Evolutionary conservation across 2,888 invertebrate genomes (phyloP).

Genomic region (Nephrotoma appendiculata): DNA sequence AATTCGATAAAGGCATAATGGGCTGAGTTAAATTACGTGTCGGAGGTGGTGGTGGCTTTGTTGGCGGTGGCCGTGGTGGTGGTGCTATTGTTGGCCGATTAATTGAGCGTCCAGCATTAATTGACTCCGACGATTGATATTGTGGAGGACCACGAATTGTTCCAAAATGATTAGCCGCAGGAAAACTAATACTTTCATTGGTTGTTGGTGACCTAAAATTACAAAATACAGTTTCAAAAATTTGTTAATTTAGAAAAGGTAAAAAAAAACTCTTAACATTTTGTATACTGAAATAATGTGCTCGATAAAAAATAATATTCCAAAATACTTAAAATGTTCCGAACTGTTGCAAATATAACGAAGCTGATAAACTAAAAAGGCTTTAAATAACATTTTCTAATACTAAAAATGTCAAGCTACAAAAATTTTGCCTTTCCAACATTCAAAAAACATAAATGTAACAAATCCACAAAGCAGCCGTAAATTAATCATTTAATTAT

Average conservation of each 20-base stretch:
- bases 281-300: background rate
- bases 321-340: background rate
- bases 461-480: too few species aligned
- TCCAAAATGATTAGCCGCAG: slow-evolving; percentile 29
- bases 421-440: background rate
- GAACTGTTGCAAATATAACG: background rate
- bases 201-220: slow-evolving; percentile 27
- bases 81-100: slow-evolving; percentile 29
- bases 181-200: slow-evolving; percentile 22
- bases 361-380: slow-evolving; percentile 6
- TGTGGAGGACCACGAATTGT: slow-evolving; percentile 28
- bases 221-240: background rate
- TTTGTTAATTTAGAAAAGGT: background rate
- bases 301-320: background rate
- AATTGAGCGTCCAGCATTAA: slow-evolving; percentile 15
- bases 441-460: too few species aligned
- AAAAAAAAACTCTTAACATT: background rate
- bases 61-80: slow-evolving; percentile 23
- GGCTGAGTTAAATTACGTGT: slow-evolving; percentile 31
- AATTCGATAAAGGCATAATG: slow-evolving; percentile 19
- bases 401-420: background rate
- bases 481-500: too few species aligned
- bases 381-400: background rate
- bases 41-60: slow-evolving; percentile 32
- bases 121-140: slow-evolving; percentile 26